Evolutionary conservation across 2,888 invertebrate species (phyloP).

Genomic region (Esperia sulphurella): DNA sequence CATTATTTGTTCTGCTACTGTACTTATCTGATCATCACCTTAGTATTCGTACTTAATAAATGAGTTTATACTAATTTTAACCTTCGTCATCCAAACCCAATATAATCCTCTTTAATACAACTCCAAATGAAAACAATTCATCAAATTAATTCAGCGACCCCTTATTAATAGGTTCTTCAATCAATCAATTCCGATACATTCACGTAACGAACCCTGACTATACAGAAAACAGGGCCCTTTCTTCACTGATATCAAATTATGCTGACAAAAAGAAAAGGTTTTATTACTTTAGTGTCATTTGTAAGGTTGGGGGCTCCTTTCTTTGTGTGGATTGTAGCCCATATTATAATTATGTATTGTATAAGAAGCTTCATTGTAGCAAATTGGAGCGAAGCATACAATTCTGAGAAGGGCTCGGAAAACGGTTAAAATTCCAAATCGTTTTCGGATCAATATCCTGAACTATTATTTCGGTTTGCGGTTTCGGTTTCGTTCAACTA

Average conservation of each 20-base stretch:
- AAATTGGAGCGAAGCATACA: no score
- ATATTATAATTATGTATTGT: constrained; percentile 1
- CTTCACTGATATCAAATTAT: constrained; percentile 23
- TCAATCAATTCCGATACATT: constrained; percentile 10
- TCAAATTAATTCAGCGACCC: constrained; percentile 6
- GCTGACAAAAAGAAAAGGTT: constrained; percentile 18
- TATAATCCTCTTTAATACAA: background rate
- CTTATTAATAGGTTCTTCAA: background rate
- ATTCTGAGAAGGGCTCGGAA: no score
- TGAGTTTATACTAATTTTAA: no score
- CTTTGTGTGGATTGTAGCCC: constrained; percentile 4
- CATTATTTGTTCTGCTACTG: no score
- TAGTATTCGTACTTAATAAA: no score
- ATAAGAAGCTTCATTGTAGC: no score
- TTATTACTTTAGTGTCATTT: constrained; percentile 18
- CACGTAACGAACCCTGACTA: constrained; percentile 15
- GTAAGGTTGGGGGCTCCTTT: background rate
- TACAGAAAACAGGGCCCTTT: constrained; percentile 7
- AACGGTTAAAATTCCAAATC: no score
- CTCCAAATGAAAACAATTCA: constrained; percentile 3
- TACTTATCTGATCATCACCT: no score
- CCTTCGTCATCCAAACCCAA: no score
- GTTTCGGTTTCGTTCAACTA: no score
- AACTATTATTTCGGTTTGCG: no score
- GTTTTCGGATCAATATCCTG: no score